Evolutionary conservation across 2,888 invertebrate species (phyloP).

Genomic region (Pseudanteris insignis): DNA sequence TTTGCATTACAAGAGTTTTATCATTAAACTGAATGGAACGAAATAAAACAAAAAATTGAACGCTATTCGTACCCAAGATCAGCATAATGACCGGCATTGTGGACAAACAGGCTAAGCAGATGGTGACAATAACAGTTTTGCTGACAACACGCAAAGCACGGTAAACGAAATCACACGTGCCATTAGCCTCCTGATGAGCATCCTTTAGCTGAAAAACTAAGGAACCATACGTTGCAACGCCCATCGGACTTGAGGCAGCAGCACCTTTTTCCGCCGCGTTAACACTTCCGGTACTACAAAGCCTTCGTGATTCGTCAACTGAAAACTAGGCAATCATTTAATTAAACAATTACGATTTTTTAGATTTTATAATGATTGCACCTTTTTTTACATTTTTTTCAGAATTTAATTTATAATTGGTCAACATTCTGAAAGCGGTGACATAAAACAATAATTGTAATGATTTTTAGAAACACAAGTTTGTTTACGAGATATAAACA

Average conservation of each 20-base stretch:
- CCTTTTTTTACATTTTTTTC: too few relatives aligned
- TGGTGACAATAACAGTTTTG: constrained; percentile 78
- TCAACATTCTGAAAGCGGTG: too few relatives aligned
- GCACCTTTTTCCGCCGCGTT: constrained; percentile 60
- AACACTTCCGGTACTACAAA: constrained; percentile 68
- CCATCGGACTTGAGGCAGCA: constrained; percentile 56
- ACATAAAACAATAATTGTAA: too few relatives aligned
- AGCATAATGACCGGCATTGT: constrained; percentile 80
- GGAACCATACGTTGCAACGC: constrained; percentile 75
- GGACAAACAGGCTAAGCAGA: constrained; percentile 74
- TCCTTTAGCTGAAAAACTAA: constrained; percentile 82
- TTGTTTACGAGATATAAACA: background rate
- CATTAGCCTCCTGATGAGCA: constrained; percentile 79
- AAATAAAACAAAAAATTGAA: too few relatives aligned
- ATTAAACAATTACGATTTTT: background rate
- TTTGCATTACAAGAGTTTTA: background rate
- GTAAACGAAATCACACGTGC: constrained; percentile 78
- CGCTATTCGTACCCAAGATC: constrained; percentile 72
- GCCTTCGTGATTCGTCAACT: constrained; percentile 76
- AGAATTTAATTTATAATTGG: too few relatives aligned
- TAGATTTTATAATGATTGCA: background rate
- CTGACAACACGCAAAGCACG: constrained; percentile 78
- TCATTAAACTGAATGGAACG: too few relatives aligned
- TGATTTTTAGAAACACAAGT: background rate
- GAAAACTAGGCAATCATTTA: constrained; percentile 71